These are phyloP conservation scores for Geococcyx californianus DNA, from an alignment of 2,113 vertebrate genomes.

Conservation along the genomic window DNA sequence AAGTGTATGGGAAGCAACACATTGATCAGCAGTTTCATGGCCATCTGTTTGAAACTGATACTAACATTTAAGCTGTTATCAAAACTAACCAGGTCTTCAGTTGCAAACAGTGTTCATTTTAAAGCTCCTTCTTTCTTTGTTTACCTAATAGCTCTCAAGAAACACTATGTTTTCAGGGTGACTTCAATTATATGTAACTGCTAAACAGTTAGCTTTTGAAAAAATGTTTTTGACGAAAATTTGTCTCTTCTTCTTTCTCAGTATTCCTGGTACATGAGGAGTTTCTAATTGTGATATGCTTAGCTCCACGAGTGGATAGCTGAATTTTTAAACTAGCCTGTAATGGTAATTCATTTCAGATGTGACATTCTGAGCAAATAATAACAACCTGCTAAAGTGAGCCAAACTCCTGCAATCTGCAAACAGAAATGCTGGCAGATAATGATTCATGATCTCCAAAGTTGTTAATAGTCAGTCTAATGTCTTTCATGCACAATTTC, in stretches of 20 bases:
- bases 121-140: neutral
- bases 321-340: neutral
- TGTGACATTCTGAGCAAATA: neutral
- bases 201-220: neutral
- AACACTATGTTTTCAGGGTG: neutral
- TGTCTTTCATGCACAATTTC: neutral
- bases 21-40: neutral
- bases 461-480: neutral
- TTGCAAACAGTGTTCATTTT: neutral
- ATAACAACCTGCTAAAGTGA: neutral
- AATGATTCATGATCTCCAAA: neutral
- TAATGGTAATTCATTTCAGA: neutral
- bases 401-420: neutral
- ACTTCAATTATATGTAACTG: neutral
- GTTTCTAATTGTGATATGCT: neutral
- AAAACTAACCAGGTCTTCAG: neutral
- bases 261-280: neutral
- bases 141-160: neutral
- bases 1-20: neutral
- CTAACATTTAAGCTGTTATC: neutral
- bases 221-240: neutral
- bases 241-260: neutral
- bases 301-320: fast-evolving
- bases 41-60: neutral
- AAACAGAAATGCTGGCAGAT: neutral